Conservation (phyloP, 1,140 invertebrate species). For the Agrilus planipennis region DNA sequence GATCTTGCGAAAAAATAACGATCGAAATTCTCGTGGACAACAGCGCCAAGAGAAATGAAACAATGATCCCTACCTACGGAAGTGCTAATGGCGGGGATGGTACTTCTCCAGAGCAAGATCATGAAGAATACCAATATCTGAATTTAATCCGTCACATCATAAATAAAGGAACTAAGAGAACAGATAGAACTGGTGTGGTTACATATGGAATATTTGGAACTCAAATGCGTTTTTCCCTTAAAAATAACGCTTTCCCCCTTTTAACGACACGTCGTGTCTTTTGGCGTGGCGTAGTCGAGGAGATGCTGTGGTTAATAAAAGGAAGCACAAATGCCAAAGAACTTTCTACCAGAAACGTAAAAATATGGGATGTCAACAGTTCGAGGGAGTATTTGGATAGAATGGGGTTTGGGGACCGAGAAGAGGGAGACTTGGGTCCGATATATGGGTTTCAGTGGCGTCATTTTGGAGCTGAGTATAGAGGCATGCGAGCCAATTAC, state of each 20-base stretch:
- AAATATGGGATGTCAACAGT: conserved; percentile 97
- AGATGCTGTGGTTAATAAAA: conserved; percentile 89
- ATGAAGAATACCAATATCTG: conserved; percentile 55
- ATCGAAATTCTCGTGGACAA: conserved; percentile 15
- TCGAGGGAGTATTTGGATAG: conserved; percentile 80
- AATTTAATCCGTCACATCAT: conserved; percentile 54
- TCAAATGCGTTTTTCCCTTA: conserved; percentile 76
- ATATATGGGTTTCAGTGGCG: conserved; percentile 99
- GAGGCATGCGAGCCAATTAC: conserved; percentile 74
- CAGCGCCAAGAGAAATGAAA: neutral
- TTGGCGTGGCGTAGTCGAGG: conserved; percentile 87
- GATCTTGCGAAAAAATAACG: conserved; percentile 9
- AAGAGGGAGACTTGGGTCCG: conserved; percentile 93
- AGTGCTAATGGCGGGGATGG: too few species aligned
- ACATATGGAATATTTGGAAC: conserved; percentile 85
- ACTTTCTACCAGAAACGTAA: conserved; percentile 71
- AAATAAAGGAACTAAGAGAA: conserved; percentile 48
- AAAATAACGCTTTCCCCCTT: conserved; percentile 72
- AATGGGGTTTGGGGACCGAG: conserved; percentile 69
- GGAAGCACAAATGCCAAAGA: conserved; percentile 89
- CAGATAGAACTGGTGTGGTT: conserved; percentile 85
- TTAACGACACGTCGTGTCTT: conserved; percentile 97
- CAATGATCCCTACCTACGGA: too few species aligned
- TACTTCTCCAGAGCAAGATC: too few species aligned
- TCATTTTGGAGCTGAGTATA: conserved; percentile 92